Conservation (phyloP, 2,888 invertebrate species). For the Trachelus troglodyta region DNA sequence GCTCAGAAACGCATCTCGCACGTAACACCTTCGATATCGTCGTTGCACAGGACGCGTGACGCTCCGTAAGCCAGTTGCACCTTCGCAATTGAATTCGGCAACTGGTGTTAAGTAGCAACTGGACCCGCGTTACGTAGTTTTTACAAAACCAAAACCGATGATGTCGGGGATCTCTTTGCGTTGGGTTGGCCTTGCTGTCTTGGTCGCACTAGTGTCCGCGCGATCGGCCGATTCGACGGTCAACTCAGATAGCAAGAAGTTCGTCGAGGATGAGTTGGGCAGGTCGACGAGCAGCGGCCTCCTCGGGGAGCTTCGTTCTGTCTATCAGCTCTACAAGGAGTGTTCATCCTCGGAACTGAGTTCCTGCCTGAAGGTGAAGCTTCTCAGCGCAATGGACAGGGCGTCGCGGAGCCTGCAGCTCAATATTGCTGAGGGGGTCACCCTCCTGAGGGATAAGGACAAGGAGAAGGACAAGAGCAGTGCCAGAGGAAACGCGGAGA, state of each 20-base stretch:
- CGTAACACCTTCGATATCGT: conserved; percentile 10
- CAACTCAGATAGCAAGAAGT: conserved; percentile 31
- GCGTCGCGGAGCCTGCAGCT: conserved; percentile 75
- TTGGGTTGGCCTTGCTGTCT: conserved; percentile 45
- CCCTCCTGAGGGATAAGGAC: conserved; percentile 75
- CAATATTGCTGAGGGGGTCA: conserved; percentile 79
- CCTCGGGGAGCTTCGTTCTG: conserved; percentile 77
- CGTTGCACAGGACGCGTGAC: too few species aligned
- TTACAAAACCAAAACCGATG: too few species aligned
- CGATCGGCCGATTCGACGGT: conserved; percentile 52
- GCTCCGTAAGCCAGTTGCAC: too few species aligned
- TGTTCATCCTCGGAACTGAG: conserved; percentile 75
- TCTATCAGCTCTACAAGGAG: conserved; percentile 85
- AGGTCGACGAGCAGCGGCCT: conserved; percentile 53
- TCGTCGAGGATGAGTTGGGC: conserved; percentile 55
- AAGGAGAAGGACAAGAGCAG: conserved; percentile 34
- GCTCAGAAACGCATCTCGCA: conserved; percentile 57
- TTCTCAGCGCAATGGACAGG: conserved; percentile 82
- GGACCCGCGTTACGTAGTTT: too few species aligned
- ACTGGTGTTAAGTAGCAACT: too few species aligned
- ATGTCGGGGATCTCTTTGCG: conserved; percentile 28
- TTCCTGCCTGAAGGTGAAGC: conserved; percentile 82
- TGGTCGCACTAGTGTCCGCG: conserved; percentile 40
- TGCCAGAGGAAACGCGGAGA: conserved; percentile 33
- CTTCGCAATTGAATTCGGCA: too few species aligned